These are phyloP conservation scores for Drosophila sturtevanti DNA, from an alignment of 1,140 invertebrate species.

Conservation along the genomic window DNA sequence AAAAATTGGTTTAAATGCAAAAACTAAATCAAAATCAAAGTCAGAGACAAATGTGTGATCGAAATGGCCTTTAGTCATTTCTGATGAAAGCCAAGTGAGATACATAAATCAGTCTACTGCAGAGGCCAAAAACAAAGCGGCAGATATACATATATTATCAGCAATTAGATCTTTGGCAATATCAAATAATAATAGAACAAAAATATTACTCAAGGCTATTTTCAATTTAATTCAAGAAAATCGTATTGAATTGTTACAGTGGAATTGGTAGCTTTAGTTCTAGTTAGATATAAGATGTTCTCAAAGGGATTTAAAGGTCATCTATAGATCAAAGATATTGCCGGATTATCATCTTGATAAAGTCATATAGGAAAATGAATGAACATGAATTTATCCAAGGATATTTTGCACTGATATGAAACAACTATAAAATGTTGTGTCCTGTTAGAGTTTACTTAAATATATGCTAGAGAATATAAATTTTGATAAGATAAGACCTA, in stretches of 20 bases:
- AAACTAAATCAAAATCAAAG: slow-evolving; percentile 62
- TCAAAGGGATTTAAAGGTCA: too few species aligned
- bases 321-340: too few species aligned
- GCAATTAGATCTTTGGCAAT: slow-evolving; percentile 1
- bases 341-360: too few species aligned
- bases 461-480: too few species aligned
- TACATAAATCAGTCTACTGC: neutral
- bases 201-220: neutral
- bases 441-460: too few species aligned
- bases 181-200: neutral
- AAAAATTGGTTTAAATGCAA: slow-evolving; percentile 3
- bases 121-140: neutral
- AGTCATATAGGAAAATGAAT: too few species aligned
- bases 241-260: neutral
- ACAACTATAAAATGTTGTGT: too few species aligned
- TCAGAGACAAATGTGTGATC: slow-evolving; percentile 26
- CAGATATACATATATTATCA: neutral
- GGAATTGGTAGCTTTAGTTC: neutral
- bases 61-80: slow-evolving; percentile 28
- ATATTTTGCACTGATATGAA: too few species aligned
- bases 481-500: too few species aligned
- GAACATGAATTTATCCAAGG: too few species aligned
- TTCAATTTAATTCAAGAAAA: neutral
- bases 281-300: too few species aligned
- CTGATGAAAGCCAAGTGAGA: slow-evolving; percentile 32